A percentile compares a stretch with the other conserved stretches of the same genome.
These are phyloP conservation scores for Sphinx pinastri DNA, from an alignment of 2,888 invertebrate genomes.

Conservation along the genomic window DNA sequence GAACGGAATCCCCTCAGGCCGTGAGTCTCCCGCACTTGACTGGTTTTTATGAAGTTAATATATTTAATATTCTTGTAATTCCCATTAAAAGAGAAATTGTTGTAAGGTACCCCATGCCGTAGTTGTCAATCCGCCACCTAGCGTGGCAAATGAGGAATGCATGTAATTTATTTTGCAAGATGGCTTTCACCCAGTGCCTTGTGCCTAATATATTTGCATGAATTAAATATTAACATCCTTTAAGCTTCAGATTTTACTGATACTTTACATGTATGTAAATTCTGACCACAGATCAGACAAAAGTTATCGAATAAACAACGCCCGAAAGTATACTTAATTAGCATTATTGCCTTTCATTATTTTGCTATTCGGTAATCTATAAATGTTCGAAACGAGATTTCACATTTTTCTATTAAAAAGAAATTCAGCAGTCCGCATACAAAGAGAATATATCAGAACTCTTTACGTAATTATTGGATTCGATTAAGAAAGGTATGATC, in stretches of 20 bases:
- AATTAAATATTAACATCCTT: not conserved
- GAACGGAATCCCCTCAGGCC: too few species aligned
- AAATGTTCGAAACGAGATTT: not conserved
- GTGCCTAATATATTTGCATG: not conserved
- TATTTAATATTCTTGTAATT: not conserved
- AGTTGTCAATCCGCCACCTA: conserved; percentile 31
- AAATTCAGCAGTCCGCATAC: not conserved
- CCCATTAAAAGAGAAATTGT: not conserved
- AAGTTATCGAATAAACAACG: too few species aligned
- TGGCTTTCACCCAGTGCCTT: conserved; percentile 9
- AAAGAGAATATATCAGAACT: not conserved
- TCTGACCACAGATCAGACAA: not conserved
- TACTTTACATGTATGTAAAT: too few species aligned
- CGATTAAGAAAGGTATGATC: not conserved
- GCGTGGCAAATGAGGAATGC: conserved; percentile 18
- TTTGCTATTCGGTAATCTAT: not conserved
- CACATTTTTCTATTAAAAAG: not conserved
- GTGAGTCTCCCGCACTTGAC: too few species aligned
- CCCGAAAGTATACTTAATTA: not conserved
- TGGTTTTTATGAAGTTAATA: not conserved
- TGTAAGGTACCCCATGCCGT: conserved; percentile 6
- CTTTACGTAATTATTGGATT: not conserved
- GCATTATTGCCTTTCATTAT: not conserved
- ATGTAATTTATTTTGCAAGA: conserved; percentile 11
- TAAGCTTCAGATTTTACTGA: not conserved